A percentile compares a stretch with the other conserved stretches of the same genome.
Conservation (phyloP, 2,113 vertebrate species). For the Passer domesticus region DNA sequence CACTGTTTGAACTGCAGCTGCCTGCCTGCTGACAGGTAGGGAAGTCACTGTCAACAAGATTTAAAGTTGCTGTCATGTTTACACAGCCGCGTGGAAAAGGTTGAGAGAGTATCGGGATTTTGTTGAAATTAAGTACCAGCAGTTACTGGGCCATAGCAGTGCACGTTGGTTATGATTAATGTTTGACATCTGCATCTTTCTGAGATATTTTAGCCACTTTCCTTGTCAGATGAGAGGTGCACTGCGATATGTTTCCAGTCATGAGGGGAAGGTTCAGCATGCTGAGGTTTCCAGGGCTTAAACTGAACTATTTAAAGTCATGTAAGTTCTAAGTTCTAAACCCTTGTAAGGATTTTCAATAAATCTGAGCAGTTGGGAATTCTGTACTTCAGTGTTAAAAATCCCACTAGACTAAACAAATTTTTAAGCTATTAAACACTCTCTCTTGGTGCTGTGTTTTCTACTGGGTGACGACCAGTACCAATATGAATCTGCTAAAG, state of each 20-base stretch:
- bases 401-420: background rate
- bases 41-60: slow-evolving; percentile 53
- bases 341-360: background rate
- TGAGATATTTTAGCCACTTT: slow-evolving; percentile 1
- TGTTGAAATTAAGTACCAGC: slow-evolving; percentile 35
- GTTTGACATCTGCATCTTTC: slow-evolving; percentile 52
- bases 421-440: background rate
- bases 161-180: slow-evolving; percentile 37
- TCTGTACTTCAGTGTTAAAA: background rate
- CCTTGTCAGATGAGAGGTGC: slow-evolving; percentile 4
- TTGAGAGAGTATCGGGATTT: slow-evolving; percentile 19
- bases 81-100: background rate
- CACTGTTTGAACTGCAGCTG: background rate
- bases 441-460: background rate
- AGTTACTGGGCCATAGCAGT: background rate
- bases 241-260: background rate
- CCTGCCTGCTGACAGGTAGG: slow-evolving; percentile 3
- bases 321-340: background rate
- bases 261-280: background rate
- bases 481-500: background rate
- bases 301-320: background rate
- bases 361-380: background rate
- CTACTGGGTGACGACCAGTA: background rate
- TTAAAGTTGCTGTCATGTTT: slow-evolving; percentile 64
- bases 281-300: background rate